These are phyloP conservation scores for Danio choprae DNA, from an alignment of 2,797 vertebrate species.

Conservation along the genomic window DNA sequence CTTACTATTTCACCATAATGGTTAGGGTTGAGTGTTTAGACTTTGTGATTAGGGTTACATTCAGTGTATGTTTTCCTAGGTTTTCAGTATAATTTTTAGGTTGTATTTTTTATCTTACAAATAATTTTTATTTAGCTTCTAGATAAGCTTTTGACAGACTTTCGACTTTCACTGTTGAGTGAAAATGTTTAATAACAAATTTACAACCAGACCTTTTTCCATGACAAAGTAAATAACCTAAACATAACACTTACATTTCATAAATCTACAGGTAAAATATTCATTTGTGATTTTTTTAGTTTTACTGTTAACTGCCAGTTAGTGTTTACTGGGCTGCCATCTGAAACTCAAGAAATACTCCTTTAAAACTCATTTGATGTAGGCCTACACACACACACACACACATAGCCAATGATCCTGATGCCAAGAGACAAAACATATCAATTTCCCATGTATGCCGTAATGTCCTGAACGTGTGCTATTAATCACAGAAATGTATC, in stretches of 20 bases:
- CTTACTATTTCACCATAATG: no score
- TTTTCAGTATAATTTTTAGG: no score
- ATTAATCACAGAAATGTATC: constrained; percentile 40
- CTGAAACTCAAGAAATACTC: background rate
- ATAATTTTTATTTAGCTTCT: no score
- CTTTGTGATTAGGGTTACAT: no score
- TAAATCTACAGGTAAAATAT: background rate
- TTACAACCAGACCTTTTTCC: background rate
- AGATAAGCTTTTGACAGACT: no score
- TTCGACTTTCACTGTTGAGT: no score
- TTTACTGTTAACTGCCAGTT: background rate
- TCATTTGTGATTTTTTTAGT: background rate
- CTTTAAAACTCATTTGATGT: background rate
- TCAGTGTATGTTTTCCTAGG: no score
- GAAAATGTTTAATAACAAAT: background rate
- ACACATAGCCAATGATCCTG: constrained; percentile 27
- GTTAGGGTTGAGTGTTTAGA: no score
- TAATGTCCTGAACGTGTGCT: constrained; percentile 4
- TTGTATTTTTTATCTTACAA: no score
- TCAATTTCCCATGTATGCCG: constrained; percentile 5
- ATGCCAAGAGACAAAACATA: constrained; percentile 22
- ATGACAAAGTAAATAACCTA: background rate
- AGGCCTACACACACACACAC: background rate
- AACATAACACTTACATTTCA: background rate
- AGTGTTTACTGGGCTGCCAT: background rate